phyloP scores from a whole-genome alignment of 1,140 invertebrate species.

The Vollenhovia emeryi region DNA sequence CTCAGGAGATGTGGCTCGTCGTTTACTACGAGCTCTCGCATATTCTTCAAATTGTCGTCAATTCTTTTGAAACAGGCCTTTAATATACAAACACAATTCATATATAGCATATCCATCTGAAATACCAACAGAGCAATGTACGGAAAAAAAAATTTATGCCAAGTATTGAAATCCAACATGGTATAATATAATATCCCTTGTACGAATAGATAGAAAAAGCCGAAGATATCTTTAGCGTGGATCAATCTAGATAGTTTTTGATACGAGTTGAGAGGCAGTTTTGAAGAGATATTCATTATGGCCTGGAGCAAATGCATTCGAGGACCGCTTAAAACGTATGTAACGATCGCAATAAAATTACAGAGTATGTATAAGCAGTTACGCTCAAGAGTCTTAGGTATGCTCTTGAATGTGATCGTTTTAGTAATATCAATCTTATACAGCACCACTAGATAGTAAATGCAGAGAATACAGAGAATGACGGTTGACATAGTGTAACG shows the following conservation, averaged over 20 bases:
- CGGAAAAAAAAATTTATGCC: slow-evolving; percentile 39
- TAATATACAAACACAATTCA: slow-evolving; percentile 65
- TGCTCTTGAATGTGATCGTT: not conserved
- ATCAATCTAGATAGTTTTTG: not conserved
- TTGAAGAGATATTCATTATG: slow-evolving; percentile 3
- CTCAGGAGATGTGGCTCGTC: slow-evolving; percentile 71
- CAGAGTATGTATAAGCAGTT: slow-evolving; percentile 60
- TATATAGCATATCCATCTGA: slow-evolving; percentile 76
- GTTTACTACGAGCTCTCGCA: not conserved
- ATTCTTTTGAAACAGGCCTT: not conserved
- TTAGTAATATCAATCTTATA: not conserved
- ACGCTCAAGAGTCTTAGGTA: slow-evolving; percentile 8
- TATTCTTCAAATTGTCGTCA: not conserved
- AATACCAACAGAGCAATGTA: slow-evolving; percentile 69
- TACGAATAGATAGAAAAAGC: not conserved
- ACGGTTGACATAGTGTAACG: not conserved
- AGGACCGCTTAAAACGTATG: not conserved
- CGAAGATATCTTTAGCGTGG: not conserved
- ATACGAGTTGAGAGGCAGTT: not conserved
- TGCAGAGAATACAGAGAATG: not conserved
- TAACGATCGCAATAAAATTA: slow-evolving; percentile 24
- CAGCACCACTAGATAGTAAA: not conserved
- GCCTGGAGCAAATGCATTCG: not conserved
- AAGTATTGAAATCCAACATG: not conserved
- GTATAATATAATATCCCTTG: not conserved